A percentile compares a stretch with the other conserved stretches of the same genome.
Conservation (phyloP, 1,140 invertebrate genomes). For the Notospermus geniculatus region DNA sequence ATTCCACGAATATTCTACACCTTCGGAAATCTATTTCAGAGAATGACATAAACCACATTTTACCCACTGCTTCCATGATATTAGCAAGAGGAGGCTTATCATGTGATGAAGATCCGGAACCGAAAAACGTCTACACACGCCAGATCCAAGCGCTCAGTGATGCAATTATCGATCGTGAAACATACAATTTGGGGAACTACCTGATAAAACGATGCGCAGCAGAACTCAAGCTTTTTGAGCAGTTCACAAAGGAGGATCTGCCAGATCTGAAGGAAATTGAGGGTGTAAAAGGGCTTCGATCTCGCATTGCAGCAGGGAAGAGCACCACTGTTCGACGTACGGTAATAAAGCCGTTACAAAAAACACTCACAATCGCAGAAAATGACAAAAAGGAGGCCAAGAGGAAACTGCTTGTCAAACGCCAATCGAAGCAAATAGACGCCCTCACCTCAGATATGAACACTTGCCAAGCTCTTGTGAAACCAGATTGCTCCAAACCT, state of each 20-base stretch:
- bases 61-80: no score
- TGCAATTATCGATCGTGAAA: no score
- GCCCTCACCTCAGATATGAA: conserved; percentile 13
- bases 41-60: no score
- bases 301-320: no score
- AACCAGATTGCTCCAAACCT: conserved; percentile 21
- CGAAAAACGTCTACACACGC: no score
- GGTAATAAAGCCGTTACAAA: no score
- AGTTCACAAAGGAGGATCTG: neutral
- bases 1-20: no score
- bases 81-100: no score
- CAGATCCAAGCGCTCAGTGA: no score
- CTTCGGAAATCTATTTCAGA: no score
- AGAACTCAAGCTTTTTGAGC: conserved; percentile 1
- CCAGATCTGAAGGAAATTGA: conserved; percentile 12
- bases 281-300: conserved; percentile 9
- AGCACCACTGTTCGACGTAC: no score
- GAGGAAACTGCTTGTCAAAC: conserved; percentile 9
- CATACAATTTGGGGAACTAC: conserved; percentile 10
- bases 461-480: conserved; percentile 20
- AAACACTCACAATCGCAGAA: conserved; percentile 11
- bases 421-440: conserved; percentile 11
- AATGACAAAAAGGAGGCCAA: conserved; percentile 6
- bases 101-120: no score
- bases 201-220: conserved; percentile 11